A percentile compares a stretch with the other conserved stretches of the same genome.
These are phyloP conservation scores for Diloba caeruleocephala DNA, from an alignment of 2,888 invertebrate genomes.

Conservation along the genomic window DNA sequence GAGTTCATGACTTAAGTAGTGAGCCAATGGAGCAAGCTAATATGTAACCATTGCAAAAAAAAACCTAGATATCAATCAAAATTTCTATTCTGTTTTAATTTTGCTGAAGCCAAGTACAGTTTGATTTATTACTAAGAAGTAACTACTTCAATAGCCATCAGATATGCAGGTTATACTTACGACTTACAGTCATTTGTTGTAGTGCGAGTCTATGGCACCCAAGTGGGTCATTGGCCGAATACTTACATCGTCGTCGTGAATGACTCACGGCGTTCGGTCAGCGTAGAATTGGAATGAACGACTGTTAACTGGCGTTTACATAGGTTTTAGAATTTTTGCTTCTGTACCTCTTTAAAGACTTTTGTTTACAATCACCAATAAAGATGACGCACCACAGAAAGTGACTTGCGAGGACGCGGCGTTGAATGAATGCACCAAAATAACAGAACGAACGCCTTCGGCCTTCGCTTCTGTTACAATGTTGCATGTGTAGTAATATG, in stretches of 20 bases:
- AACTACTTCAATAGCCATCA: slow-evolving; percentile 28
- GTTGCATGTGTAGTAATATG: slow-evolving; percentile 31
- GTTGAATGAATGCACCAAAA: slow-evolving; percentile 82
- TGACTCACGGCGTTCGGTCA: slow-evolving; percentile 75
- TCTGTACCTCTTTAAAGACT: slow-evolving; percentile 39
- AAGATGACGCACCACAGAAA: slow-evolving; percentile 68
- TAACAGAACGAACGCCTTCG: slow-evolving; percentile 75
- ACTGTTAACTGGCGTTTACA: slow-evolving; percentile 69
- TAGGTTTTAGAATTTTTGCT: slow-evolving; percentile 59
- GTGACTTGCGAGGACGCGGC: slow-evolving; percentile 67
- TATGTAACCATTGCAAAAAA: too few relatives aligned
- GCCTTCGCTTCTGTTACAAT: slow-evolving; percentile 69
- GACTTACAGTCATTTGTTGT: slow-evolving; percentile 30
- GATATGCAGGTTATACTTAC: slow-evolving; percentile 35
- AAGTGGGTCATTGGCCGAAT: slow-evolving; percentile 87
- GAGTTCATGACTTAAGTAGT: too few relatives aligned
- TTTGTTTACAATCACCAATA: slow-evolving; percentile 50
- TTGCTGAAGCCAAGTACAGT: slow-evolving; percentile 5
- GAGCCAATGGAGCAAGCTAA: too few relatives aligned
- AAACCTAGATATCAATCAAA: too few relatives aligned
- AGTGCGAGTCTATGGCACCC: slow-evolving; percentile 63
- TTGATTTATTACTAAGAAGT: slow-evolving; percentile 18
- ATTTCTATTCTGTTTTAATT: too few relatives aligned
- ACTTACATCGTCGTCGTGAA: slow-evolving; percentile 66
- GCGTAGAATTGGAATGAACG: slow-evolving; percentile 62